phyloP scores from a whole-genome alignment of 1,140 invertebrate genomes.

The Chlorops oryzae region DNA sequence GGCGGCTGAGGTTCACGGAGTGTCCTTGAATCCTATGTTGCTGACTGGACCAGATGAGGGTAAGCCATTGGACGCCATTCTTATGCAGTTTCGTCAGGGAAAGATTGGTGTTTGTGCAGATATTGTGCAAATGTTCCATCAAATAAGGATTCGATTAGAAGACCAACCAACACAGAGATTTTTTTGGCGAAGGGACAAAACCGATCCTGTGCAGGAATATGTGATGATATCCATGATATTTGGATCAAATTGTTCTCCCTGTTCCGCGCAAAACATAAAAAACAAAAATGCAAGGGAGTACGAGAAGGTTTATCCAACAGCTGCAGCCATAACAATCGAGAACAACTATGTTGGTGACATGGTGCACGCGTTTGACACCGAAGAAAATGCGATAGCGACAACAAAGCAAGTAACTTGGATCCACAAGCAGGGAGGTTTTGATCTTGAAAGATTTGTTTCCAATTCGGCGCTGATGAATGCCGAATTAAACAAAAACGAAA shows the following conservation, averaged over 20 bases:
- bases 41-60: conserved; percentile 26
- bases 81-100: too few species aligned
- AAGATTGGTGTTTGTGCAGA: too few species aligned
- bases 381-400: not conserved
- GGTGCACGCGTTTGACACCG: too few species aligned
- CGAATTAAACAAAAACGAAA: too few species aligned
- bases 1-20: conserved; percentile 17
- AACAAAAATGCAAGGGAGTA: too few species aligned
- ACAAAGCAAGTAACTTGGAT: not conserved
- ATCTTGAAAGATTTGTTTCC: not conserved
- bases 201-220: conserved; percentile 16
- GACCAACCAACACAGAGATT: conserved; percentile 30
- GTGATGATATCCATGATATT: conserved; percentile 36
- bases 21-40: conserved; percentile 25
- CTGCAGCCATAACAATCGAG: too few species aligned
- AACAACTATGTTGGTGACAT: not conserved
- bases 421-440: not conserved
- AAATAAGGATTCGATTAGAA: conserved; percentile 13
- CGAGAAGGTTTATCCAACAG: too few species aligned
- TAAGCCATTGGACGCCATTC: conserved; percentile 22
- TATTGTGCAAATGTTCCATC: conserved; percentile 48
- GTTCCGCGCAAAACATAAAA: conserved; percentile 23
- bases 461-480: not conserved
- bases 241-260: conserved; percentile 31
- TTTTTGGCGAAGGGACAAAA: conserved; percentile 25